Evolutionary conservation across 2,888 invertebrate species (phyloP).

Genomic region (Pterostichus niger): DNA sequence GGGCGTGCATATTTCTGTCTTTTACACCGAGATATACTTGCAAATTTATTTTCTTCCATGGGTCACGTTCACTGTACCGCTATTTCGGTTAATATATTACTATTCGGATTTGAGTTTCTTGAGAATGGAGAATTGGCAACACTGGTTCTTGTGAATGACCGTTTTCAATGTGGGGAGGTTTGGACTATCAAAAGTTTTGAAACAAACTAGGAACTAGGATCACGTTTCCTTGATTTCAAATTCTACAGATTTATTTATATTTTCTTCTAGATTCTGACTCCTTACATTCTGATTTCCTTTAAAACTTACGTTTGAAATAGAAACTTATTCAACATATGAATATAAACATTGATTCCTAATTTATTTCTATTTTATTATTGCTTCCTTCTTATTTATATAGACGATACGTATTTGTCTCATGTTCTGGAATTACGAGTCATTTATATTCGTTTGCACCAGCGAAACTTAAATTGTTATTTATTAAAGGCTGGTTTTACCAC

Average conservation of each 20-base stretch:
- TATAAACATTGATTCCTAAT: too few species aligned
- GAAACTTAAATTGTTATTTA: too few species aligned
- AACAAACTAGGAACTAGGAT: background rate
- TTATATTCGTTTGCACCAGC: too few species aligned
- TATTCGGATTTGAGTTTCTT: conserved; percentile 32
- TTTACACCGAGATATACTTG: conserved; percentile 65
- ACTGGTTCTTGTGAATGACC: conserved; percentile 5
- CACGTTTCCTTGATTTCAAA: background rate
- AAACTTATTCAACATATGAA: too few species aligned
- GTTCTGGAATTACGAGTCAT: too few species aligned
- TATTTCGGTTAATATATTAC: conserved; percentile 54
- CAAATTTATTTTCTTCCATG: conserved; percentile 65
- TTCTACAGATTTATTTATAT: conserved; percentile 11
- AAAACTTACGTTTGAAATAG: too few species aligned
- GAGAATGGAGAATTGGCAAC: conserved; percentile 14
- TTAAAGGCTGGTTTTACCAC: too few species aligned
- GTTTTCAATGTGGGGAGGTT: background rate
- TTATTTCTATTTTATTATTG: too few species aligned
- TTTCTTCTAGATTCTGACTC: background rate
- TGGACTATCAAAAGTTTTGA: conserved; percentile 11
- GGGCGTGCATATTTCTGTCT: conserved; percentile 65
- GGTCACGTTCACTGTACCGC: conserved; percentile 54
- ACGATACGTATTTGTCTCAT: too few species aligned
- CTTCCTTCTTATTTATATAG: too few species aligned
- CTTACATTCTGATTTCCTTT: too few species aligned